Base-by-base conservation (phyloP, 2,797 vertebrate genomes). In the Phyllotis vaccarum region DNA sequence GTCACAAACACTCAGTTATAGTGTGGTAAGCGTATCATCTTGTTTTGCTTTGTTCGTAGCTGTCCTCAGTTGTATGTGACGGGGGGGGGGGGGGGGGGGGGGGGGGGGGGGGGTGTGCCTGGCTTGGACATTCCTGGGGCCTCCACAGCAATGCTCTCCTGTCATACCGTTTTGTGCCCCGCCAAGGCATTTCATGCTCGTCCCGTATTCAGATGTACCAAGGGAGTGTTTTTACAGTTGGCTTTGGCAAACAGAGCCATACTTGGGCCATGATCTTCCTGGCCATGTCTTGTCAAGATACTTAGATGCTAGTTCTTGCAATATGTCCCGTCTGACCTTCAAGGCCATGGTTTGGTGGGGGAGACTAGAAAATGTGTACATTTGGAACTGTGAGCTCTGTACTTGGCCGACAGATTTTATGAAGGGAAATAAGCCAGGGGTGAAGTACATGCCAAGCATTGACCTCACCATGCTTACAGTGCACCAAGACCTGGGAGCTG, bases 331-430 rank as follows among this genome's bases (percentile, higher is more conserved):
- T 82, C n/a, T 95, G 86, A 52, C 87, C 66, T 94, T 75, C 31
- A 89, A 74, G 19, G 17, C 43, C 5, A 34, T 49, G 83, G 54
- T 43, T 81, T 93, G 86, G 16, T 62, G 62, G 29, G 92, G 83
- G 58, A 89, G 72, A 40, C 13, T n/a, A 52, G 90, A 34, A 70
- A 40, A 56, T 62, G n/a, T 88, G 1, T 54, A 40, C 24, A n/a
- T 80, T 93, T 90, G 40, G 13, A 93, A 58, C 17, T 49, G 14
- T 24, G 19, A 64, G 80, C 49, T 40, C 13, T 76, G 56, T 75
- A 49, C 13, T 29, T 29, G 24, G 16, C 54, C 54, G 49, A 19
- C 49, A 34, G 29, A 43, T 88, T 83, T 87, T 75, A 46, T 56
- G 12, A 34, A n/a, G 46, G 16, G 17, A 54, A 11, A 29, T 60